phyloP scores from a whole-genome alignment of 2,113 vertebrate genomes.

The Dicrurus megarhynchus region DNA sequence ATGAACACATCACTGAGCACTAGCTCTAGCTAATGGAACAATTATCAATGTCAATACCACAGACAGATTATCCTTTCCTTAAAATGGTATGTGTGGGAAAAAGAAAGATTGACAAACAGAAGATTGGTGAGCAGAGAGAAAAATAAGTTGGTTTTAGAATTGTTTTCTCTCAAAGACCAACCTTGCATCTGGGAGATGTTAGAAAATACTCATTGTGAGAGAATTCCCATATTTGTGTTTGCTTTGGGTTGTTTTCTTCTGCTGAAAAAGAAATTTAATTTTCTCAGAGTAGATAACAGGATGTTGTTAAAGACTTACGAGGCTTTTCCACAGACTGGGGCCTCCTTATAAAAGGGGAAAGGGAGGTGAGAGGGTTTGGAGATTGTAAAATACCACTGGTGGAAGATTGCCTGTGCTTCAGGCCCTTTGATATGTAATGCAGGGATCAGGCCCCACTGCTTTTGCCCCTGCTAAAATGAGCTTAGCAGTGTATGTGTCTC shows the following conservation, averaged over 20 bases:
- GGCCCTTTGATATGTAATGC: too few relatives aligned
- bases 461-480: background rate
- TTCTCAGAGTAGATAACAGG: background rate
- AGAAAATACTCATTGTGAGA: background rate
- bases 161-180: background rate
- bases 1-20: background rate
- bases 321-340: background rate
- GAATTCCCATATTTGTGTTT: background rate
- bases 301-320: background rate
- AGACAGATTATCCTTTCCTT: background rate
- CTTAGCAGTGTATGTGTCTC: background rate
- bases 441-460: background rate
- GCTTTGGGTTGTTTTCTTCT: background rate
- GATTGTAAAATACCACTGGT: background rate
- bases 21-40: background rate
- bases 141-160: background rate
- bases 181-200: background rate
- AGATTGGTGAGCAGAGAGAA: background rate
- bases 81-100: fast-evolving
- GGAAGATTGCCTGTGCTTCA: background rate
- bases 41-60: background rate
- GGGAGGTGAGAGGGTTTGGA: background rate
- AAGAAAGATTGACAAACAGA: background rate
- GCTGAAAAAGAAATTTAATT: background rate
- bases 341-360: background rate